Evolutionary conservation across 2,888 invertebrate genomes (phyloP), one percentile per base, ranked within the genome.

Genomic region (Julus scandinavius): DNA sequence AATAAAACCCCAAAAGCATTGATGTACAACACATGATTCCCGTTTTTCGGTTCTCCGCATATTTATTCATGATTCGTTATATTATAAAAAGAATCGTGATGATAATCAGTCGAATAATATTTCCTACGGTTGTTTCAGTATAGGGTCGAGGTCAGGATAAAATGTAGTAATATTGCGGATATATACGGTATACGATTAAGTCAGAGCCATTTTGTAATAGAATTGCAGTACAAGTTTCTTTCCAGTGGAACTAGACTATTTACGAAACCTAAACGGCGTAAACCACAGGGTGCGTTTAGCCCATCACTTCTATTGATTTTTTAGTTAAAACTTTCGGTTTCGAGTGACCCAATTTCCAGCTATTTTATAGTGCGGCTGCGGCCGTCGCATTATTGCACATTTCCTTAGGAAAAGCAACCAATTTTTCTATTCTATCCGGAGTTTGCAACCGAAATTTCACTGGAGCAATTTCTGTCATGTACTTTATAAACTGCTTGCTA

Each of bases 271-370:
- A 6, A 6, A 15, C 20, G n/a, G 17, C 63, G 63, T 20, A 63
- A 20, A 63, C 20, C 20, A 20, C 20, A 20, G 63, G 63, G 20
- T 63, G 63, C n/a, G 6, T 17, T 63, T 63, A 20, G 63, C 9
- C n/a, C 63, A 63, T 20, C 63, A n/a, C 63, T 63, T 63, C 20
- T 20, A 63, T 63, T 63, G 63, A 63, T 63, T 63, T 54, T 63
- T 63, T 63, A 63, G 63, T 63, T 63, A 63, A 63, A 63, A 63
- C 63, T 63, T 63, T 17, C 63, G 63, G 63, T 63, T 63, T n/a
- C 63, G 20, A 63, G 63, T 63, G 63, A 63, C 63, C 63, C 63
- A 63, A 20, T 63, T 63, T 20, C 63, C 63, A 63, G 20, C 63
- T 20, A 63, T 63, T 63, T 63, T 63, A 20, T 63, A 63, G n/a